These are phyloP conservation scores for Phenganax subtilis DNA, from an alignment of 92 coral and sea anemone genomes.

Conservation along the genomic window DNA sequence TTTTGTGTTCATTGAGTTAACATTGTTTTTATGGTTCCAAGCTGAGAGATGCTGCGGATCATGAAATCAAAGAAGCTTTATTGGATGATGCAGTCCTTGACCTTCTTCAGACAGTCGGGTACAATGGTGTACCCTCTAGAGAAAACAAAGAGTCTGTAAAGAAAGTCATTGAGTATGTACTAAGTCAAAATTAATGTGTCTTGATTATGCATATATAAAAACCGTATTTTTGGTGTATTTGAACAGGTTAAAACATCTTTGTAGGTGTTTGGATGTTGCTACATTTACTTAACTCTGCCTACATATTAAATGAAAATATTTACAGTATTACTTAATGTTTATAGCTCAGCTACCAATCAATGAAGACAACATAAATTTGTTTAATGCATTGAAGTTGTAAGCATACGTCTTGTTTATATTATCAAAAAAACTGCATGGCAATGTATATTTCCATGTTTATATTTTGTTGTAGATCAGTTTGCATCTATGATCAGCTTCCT, in stretches of 20 bases:
- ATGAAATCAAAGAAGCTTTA: constrained; percentile 28
- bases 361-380: too few relatives aligned
- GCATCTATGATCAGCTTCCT: constrained; percentile 54
- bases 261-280: neutral
- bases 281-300: too few relatives aligned
- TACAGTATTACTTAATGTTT: too few relatives aligned
- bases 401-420: too few relatives aligned
- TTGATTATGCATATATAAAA: neutral
- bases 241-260: neutral
- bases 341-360: too few relatives aligned
- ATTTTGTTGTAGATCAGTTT: constrained; percentile 46
- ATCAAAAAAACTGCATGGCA: too few relatives aligned
- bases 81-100: constrained; percentile 43
- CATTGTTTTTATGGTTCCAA: constrained; percentile 1
- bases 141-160: constrained; percentile 43
- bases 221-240: too few relatives aligned
- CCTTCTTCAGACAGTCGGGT: constrained; percentile 44
- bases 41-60: constrained; percentile 43
- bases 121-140: constrained; percentile 49
- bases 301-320: too few relatives aligned
- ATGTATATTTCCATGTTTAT: too few relatives aligned
- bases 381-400: too few relatives aligned
- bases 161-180: constrained; percentile 5
- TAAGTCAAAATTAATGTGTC: too few relatives aligned
- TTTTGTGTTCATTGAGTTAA: too few relatives aligned